Conservation (phyloP, 2,888 invertebrate genomes). For the Catocala nupta region DNA sequence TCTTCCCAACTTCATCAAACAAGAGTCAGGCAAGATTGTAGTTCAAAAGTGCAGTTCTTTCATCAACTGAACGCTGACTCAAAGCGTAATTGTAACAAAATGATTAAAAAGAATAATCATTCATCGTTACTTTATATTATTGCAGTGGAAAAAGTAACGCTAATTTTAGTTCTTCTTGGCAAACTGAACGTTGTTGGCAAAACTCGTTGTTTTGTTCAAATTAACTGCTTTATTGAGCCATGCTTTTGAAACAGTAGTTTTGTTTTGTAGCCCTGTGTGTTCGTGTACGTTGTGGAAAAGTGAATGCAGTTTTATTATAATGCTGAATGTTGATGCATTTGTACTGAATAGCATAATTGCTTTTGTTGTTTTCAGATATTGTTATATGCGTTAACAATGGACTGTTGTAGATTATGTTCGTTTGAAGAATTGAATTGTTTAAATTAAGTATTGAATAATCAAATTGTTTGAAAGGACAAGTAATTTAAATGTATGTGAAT, state of each 20-base stretch:
- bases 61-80: constrained; percentile 1
- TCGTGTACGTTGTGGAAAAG: neutral
- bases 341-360: no score
- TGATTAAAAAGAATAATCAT: constrained; percentile 10
- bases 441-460: no score
- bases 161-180: constrained; percentile 15
- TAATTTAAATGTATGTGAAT: no score
- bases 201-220: constrained; percentile 24
- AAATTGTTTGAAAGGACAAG: no score
- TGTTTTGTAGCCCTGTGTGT: constrained; percentile 1
- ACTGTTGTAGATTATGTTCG: no score
- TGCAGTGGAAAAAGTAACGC: constrained; percentile 6
- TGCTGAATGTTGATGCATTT: neutral
- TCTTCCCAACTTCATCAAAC: no score
- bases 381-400: no score
- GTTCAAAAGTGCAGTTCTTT: neutral
- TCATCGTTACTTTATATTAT: constrained; percentile 5
- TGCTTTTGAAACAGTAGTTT: constrained; percentile 4
- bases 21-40: no score
- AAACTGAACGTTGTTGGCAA: neutral
- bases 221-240: constrained; percentile 34
- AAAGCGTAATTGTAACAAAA: constrained; percentile 10
- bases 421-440: no score
- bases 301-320: neutral
- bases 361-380: no score